Evolutionary conservation across 1,140 invertebrate genomes (phyloP).

Genomic region (Oryctes rhinoceros): DNA sequence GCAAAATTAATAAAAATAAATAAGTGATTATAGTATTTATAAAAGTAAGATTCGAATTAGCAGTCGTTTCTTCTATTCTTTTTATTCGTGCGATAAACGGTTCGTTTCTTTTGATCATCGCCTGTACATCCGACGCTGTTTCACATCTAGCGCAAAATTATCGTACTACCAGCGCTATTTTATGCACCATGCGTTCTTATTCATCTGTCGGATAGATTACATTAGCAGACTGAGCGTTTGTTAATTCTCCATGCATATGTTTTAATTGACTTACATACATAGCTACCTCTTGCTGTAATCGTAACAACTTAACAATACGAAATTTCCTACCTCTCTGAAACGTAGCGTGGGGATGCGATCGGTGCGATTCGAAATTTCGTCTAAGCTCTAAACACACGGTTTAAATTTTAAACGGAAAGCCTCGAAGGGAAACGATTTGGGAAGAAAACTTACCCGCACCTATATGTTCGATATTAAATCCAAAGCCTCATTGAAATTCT

Average conservation of each 20-base stretch:
- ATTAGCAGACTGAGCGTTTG: background rate
- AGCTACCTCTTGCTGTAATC: too few species aligned
- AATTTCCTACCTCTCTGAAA: too few species aligned
- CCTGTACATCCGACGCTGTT: background rate
- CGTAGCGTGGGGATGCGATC: too few species aligned
- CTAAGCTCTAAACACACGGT: too few species aligned
- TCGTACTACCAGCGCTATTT: background rate
- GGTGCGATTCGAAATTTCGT: too few species aligned
- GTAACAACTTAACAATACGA: too few species aligned
- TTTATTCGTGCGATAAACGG: too few species aligned
- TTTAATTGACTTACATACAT: background rate
- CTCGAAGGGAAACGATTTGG: background rate
- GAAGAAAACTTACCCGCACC: background rate
- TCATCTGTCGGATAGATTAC: conserved; percentile 4
- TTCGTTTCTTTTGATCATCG: too few species aligned
- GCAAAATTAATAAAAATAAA: too few species aligned
- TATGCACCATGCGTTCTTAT: background rate
- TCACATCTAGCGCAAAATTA: background rate
- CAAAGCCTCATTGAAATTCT: conserved; percentile 17
- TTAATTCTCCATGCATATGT: conserved; percentile 1
- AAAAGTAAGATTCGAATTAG: too few species aligned
- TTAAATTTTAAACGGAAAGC: background rate
- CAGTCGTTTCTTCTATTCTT: too few species aligned
- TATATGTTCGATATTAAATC: conserved; percentile 25
- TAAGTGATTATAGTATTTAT: too few species aligned